phyloP scores from a whole-genome alignment of 2,797 vertebrate genomes.

The Hylomyscus alleni region DNA sequence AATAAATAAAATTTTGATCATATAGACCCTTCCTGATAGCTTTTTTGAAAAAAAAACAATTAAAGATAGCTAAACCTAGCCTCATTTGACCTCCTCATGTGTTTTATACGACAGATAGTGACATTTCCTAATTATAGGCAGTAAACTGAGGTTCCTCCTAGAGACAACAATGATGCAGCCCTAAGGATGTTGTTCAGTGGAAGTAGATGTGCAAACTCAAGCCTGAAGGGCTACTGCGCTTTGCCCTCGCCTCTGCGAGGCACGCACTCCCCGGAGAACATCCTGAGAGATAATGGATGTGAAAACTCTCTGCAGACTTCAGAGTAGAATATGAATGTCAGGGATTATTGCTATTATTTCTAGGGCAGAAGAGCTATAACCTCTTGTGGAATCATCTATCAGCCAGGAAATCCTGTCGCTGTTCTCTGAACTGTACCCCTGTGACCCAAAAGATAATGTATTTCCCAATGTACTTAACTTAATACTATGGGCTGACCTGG shows the following conservation, averaged over 20 bases:
- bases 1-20: constrained; percentile 13
- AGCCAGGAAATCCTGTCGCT: constrained; percentile 81
- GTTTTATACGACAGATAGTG: neutral
- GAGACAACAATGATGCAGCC: neutral
- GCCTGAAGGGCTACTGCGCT: neutral
- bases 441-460: constrained; percentile 81
- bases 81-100: neutral
- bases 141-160: neutral
- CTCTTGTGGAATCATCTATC: constrained; percentile 81
- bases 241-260: neutral
- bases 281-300: constrained; percentile 68
- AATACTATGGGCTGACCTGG: constrained; percentile 77
- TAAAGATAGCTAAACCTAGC: neutral
- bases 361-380: constrained; percentile 76
- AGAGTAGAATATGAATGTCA: constrained; percentile 76
- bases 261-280: neutral
- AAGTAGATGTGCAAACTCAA: fast-evolving
- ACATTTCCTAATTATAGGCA: neutral
- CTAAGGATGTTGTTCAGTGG: neutral
- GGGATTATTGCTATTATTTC: constrained; percentile 83
- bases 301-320: constrained; percentile 65
- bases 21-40: neutral
- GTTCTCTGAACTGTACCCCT: constrained; percentile 76
- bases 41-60: neutral
- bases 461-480: constrained; percentile 84